Evolutionary conservation across 1,140 invertebrate genomes (phyloP), one percentile per base, ranked within the genome.

Genomic region (Daktulosphaira vitifoliae): DNA sequence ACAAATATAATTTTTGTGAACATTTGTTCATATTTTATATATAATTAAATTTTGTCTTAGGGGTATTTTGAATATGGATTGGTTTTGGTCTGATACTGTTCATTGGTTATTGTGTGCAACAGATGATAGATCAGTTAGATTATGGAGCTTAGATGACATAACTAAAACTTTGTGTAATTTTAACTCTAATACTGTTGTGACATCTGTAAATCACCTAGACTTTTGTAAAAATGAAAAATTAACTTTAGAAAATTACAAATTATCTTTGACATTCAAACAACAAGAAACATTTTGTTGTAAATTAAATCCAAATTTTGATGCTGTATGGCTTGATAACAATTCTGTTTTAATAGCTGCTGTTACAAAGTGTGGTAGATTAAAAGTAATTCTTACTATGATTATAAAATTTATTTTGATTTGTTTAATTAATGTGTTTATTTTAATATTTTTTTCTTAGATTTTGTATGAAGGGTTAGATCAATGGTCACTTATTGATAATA

Each of bases 261-360:
- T 5, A 6, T 6, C 29, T 6, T 5, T 33, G 11, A 62, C 44
- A 46, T 33, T 22, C 9, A n/a, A 29, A 26, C 13, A 25, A 29
- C 38, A 48, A 48, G 18, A 48, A 33, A 39, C 42, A 48, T 46
- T 29, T 48, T 62, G 56, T 22, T 62, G 29, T 46, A 59, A 59
- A 22, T 16, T 59, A 25, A 26, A 46, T 26, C 54, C n/a, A 46
- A 59, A 46, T 62, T 62, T 62, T 46, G 42, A 62, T 48, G 56
- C 56, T 33, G 25, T 48, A 2, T 62, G 56, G 56, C 11, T 62
- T 13, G 13, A 46, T n/a, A 48, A 62, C 46, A 20, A 48, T 62
- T 29, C 25, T 22, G 6, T 62, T 26, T 48, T 62, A 33, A 16
- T 62, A 4, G 56, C 56, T 25, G 42, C 42, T 29, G 29, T 62